Percentiles rank a stretch among this genome's conserved stretches.
Conservation (phyloP, 1,140 invertebrate species). For the Lerema accius region DNA sequence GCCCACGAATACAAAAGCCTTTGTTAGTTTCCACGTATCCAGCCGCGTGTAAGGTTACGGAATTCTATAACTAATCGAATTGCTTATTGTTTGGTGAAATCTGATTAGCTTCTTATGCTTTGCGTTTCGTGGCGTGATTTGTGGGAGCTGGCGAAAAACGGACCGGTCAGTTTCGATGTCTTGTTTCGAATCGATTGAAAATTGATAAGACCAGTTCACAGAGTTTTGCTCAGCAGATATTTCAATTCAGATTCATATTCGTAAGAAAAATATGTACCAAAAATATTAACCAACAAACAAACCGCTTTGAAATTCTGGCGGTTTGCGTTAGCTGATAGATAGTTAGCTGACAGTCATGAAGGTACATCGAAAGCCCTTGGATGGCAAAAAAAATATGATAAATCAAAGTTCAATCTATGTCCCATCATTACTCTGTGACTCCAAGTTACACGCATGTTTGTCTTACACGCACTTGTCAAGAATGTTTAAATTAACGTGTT, state of each 20-base stretch:
- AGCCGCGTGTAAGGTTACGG: conserved; percentile 63
- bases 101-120: conserved; percentile 60
- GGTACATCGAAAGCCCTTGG: too few relatives aligned
- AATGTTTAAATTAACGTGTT: not conserved
- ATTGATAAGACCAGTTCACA: not conserved
- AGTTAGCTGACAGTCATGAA: too few relatives aligned
- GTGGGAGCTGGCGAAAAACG: conserved; percentile 9
- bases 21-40: conserved; percentile 76
- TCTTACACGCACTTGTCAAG: conserved; percentile 2
- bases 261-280: too few relatives aligned
- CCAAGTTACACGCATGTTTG: too few relatives aligned
- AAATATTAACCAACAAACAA: too few relatives aligned
- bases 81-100: conserved; percentile 68
- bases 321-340: too few relatives aligned
- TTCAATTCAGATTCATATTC: too few relatives aligned
- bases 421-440: too few relatives aligned
- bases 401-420: too few relatives aligned
- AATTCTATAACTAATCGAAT: conserved; percentile 74
- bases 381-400: too few relatives aligned
- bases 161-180: conserved; percentile 4
- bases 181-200: conserved; percentile 8
- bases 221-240: too few relatives aligned
- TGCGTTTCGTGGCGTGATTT: conserved; percentile 46
- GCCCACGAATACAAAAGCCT: conserved; percentile 71
- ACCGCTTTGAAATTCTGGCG: too few relatives aligned